These are phyloP conservation scores for Thereva unica DNA, from an alignment of 2,888 invertebrate species.

Conservation along the genomic window DNA sequence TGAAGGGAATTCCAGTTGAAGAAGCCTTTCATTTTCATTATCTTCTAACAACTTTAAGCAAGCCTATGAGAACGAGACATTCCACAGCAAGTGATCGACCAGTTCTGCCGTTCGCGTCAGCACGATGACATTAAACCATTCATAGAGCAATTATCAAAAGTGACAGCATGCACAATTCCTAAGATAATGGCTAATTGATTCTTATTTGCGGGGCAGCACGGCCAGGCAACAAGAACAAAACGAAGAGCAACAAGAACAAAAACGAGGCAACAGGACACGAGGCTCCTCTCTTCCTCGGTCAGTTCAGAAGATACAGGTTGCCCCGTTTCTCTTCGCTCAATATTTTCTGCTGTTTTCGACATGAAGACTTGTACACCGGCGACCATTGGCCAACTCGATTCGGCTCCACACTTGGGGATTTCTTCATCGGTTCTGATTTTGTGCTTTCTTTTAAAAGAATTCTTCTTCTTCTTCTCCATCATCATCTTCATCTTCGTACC, in stretches of 20 bases:
- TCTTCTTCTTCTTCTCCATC: background rate
- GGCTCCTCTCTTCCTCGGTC: background rate
- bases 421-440: background rate
- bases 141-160: conserved; percentile 47
- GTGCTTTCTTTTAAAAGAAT: background rate
- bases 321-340: too few species aligned
- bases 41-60: too few species aligned
- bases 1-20: too few species aligned
- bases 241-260: conserved; percentile 39
- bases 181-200: conserved; percentile 48
- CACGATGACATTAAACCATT: conserved; percentile 47
- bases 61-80: background rate
- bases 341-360: too few species aligned
- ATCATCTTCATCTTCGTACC: background rate
- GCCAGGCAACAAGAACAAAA: conserved; percentile 42
- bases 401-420: too few species aligned
- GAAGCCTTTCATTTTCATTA: too few species aligned
- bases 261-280: conserved; percentile 8
- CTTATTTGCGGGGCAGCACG: conserved; percentile 45
- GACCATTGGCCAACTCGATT: too few species aligned
- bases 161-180: conserved; percentile 48
- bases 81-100: conserved; percentile 31
- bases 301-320: too few species aligned
- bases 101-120: conserved; percentile 33
- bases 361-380: too few species aligned